These are phyloP conservation scores for Digitonthophagus gazella DNA, from an alignment of 2,888 invertebrate species.

Conservation along the genomic window DNA sequence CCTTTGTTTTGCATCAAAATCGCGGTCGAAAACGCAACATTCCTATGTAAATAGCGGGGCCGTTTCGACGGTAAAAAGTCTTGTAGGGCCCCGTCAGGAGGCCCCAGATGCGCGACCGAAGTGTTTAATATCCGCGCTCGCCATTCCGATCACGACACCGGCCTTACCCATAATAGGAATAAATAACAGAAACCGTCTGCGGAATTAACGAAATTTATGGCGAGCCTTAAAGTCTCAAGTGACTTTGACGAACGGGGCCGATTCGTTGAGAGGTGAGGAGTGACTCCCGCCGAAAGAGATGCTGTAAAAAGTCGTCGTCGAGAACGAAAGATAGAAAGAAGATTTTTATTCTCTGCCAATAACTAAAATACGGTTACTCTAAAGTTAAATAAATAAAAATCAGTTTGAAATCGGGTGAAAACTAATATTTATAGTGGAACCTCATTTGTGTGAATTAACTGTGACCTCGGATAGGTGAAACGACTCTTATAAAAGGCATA, in stretches of 20 bases:
- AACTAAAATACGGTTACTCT: too few relatives aligned
- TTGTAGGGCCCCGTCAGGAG: neutral
- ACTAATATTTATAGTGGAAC: too few relatives aligned
- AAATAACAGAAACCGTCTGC: conserved; percentile 9
- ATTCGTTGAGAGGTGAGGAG: neutral
- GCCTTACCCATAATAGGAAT: conserved; percentile 7
- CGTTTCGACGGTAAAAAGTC: neutral
- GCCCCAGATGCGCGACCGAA: neutral
- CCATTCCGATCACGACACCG: conserved; percentile 13
- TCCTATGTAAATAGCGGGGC: conserved; percentile 11
- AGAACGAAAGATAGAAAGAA: too few relatives aligned
- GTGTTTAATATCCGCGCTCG: conserved; percentile 9
- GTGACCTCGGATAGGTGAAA: too few relatives aligned
- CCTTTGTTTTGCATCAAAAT: conserved; percentile 16
- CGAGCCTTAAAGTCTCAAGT: neutral
- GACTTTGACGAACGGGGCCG: neutral
- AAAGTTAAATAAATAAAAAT: too few relatives aligned
- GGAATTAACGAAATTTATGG: conserved; percentile 14
- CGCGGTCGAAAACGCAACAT: conserved; percentile 9
- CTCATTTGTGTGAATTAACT: too few relatives aligned
- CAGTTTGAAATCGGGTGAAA: too few relatives aligned
- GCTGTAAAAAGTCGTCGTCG: neutral
- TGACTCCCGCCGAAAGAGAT: neutral
- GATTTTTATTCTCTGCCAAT: too few relatives aligned
- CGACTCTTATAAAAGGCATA: too few relatives aligned